Evolutionary conservation across 1,140 invertebrate genomes (phyloP).

Genomic region (Diprion similis): DNA sequence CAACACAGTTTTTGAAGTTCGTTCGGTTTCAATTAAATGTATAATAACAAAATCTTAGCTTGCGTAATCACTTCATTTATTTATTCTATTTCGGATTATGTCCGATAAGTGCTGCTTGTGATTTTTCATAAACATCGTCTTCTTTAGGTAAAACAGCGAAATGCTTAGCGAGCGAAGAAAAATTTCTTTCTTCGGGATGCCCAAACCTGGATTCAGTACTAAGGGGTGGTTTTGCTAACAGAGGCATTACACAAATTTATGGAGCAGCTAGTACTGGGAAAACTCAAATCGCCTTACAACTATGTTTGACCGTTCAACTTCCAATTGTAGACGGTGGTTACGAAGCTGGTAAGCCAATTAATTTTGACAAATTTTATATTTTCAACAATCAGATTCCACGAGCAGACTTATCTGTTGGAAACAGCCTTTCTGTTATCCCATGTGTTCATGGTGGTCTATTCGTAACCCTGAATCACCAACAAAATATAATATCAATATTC

Average conservation of each 20-base stretch:
- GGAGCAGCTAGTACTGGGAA: slow-evolving; percentile 85
- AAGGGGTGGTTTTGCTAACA: slow-evolving; percentile 74
- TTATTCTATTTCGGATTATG: too few species aligned
- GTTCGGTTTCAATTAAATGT: too few species aligned
- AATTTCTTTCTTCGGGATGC: slow-evolving; percentile 68
- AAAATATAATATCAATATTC: slow-evolving; percentile 11
- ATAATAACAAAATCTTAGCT: too few species aligned
- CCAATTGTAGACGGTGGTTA: slow-evolving; percentile 56
- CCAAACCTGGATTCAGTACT: slow-evolving; percentile 66
- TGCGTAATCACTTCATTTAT: too few species aligned
- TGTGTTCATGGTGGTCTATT: too few species aligned
- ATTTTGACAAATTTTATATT: slow-evolving; percentile 16
- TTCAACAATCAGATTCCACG: slow-evolving; percentile 7
- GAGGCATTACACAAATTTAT: slow-evolving; percentile 83
- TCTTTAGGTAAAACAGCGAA: neutral
- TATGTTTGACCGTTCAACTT: slow-evolving; percentile 69
- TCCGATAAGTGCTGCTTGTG: too few species aligned
- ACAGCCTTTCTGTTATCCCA: too few species aligned
- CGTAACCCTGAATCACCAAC: neutral
- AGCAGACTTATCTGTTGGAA: slow-evolving; percentile 5
- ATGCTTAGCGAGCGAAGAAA: slow-evolving; percentile 31
- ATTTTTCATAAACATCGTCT: neutral
- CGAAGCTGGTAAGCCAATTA: slow-evolving; percentile 54
- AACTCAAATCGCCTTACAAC: slow-evolving; percentile 83
- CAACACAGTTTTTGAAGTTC: too few species aligned